Conservation (phyloP, 2,113 vertebrate species). For the Fulmarus glacialis region DNA sequence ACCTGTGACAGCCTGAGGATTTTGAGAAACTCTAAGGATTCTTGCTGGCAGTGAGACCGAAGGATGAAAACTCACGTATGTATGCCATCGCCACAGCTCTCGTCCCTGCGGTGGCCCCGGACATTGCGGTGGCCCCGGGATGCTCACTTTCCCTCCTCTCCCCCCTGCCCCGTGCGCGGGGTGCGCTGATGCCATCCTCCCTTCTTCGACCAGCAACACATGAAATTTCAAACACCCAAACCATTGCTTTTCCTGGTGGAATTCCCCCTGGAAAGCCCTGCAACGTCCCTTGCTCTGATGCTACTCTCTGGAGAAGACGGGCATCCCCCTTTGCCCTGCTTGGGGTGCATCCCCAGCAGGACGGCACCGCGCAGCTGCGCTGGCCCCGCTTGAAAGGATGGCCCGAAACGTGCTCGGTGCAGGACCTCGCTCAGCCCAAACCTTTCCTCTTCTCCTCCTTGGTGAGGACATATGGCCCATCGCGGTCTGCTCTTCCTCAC, state of each 20-base stretch:
- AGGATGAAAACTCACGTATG: background rate
- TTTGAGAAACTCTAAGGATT: background rate
- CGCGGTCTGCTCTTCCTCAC: constrained; percentile 1
- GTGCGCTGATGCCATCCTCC: fast-evolving
- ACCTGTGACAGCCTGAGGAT: background rate
- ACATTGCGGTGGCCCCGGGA: background rate
- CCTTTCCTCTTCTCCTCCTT: background rate
- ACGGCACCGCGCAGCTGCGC: background rate
- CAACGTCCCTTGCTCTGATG: background rate
- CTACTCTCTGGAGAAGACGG: background rate
- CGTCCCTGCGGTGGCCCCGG: background rate
- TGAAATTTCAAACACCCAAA: background rate
- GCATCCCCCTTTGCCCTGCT: background rate
- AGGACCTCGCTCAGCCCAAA: fast-evolving
- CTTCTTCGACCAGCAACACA: background rate
- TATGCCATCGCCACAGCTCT: background rate
- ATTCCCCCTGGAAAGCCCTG: background rate
- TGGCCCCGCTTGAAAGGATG: background rate
- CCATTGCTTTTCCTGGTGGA: background rate
- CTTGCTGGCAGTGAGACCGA: background rate
- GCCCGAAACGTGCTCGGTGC: fast-evolving
- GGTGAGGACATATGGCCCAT: background rate
- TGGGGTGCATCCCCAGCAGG: background rate
- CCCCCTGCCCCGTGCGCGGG: fast-evolving
- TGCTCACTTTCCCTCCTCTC: fast-evolving